These are phyloP conservation scores for Athrips mouffetella DNA, from an alignment of 2,888 invertebrate species.

Conservation along the genomic window DNA sequence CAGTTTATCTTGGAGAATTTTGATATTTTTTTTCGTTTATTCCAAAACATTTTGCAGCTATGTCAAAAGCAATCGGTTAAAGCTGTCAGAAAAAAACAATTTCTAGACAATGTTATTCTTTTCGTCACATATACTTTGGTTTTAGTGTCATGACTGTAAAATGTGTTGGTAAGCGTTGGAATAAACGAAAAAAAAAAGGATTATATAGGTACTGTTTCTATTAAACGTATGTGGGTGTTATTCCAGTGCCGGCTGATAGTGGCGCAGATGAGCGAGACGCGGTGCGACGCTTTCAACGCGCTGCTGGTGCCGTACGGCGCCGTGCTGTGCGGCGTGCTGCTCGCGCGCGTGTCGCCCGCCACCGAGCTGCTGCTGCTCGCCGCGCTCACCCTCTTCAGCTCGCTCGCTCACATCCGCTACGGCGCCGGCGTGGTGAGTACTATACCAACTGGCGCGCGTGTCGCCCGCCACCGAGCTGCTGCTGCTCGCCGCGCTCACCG, in stretches of 20 bases:
- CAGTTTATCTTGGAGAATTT: too few species aligned
- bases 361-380: constrained; percentile 85
- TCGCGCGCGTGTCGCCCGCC: constrained; percentile 53
- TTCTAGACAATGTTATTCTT: too few species aligned
- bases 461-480: constrained; percentile 80
- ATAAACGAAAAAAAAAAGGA: too few species aligned
- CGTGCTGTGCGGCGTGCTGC: constrained; percentile 57
- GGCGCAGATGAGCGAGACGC: constrained; percentile 96
- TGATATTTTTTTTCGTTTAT: neutral
- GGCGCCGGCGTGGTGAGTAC: constrained; percentile 92
- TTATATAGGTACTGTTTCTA: neutral
- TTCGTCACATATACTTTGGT: too few species aligned
- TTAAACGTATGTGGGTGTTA: neutral
- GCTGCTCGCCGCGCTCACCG: constrained; percentile 84
- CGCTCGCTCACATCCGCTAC: constrained; percentile 92
- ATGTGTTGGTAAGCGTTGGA: too few species aligned
- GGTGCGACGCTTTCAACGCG: constrained; percentile 89
- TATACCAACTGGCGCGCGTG: constrained; percentile 26
- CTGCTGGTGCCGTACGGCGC: constrained; percentile 80
- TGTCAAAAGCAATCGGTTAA: too few species aligned
- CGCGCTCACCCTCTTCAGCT: constrained; percentile 82
- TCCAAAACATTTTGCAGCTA: too few species aligned
- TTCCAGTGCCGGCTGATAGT: constrained; percentile 96
- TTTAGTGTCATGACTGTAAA: too few species aligned
- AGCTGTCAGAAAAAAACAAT: too few species aligned